Conservation (phyloP, 2,113 vertebrate genomes). For the Capricornis sumatraensis region DNA sequence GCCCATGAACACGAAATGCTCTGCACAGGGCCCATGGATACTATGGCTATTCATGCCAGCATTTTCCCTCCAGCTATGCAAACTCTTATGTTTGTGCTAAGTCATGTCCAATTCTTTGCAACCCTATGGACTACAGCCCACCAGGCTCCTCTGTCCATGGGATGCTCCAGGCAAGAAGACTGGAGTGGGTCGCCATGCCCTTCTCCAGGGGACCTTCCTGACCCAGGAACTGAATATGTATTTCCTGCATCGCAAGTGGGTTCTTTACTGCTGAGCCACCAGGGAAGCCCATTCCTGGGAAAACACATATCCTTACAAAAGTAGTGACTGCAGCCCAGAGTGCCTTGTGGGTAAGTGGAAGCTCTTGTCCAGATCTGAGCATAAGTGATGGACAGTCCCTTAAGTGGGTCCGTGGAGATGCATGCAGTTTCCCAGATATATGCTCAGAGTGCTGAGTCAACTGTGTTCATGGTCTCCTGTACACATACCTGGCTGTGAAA, state of each 20-base stretch:
- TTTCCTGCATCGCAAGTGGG: background rate
- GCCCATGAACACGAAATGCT: fast-evolving
- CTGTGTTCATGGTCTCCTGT: background rate
- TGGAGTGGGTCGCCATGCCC: background rate
- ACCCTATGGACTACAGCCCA: background rate
- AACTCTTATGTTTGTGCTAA: background rate
- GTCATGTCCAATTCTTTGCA: background rate
- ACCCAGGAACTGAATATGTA: background rate
- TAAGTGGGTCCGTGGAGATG: background rate
- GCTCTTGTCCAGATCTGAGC: background rate
- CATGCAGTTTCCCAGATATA: background rate
- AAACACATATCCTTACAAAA: background rate
- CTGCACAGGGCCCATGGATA: no score
- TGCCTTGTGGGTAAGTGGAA: background rate
- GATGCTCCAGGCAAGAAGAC: background rate
- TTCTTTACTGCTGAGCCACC: background rate
- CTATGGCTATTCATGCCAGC: fast-evolving
- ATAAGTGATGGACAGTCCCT: background rate
- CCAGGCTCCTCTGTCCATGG: background rate
- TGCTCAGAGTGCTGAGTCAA: background rate
- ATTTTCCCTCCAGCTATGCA: background rate
- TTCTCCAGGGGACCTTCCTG: background rate
- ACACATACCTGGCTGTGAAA: background rate
- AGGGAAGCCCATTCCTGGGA: background rate
- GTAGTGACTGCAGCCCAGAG: background rate